Conservation (phyloP, 2,888 invertebrate genomes). For the Sesia apiformis region DNA sequence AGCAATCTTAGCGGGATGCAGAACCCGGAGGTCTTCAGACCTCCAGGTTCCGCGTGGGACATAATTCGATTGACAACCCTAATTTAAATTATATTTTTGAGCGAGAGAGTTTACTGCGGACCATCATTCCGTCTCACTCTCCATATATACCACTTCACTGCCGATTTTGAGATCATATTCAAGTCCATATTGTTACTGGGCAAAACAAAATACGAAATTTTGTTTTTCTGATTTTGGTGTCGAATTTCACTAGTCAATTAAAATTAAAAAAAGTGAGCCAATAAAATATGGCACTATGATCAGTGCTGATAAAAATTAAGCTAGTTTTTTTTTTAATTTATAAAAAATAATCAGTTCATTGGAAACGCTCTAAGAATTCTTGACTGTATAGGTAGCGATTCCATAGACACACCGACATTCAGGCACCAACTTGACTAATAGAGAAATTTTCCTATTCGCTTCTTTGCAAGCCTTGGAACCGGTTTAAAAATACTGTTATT, state of each 20-base stretch:
- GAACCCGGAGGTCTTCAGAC: too few species aligned
- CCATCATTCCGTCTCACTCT: conserved; percentile 16
- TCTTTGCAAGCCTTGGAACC: conserved; percentile 12
- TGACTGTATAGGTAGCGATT: conserved; percentile 35
- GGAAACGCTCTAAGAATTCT: conserved; percentile 53
- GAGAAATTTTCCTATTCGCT: conserved; percentile 53
- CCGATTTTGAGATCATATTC: conserved; percentile 65
- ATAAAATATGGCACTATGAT: conserved; percentile 68
- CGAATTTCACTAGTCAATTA: conserved; percentile 64
- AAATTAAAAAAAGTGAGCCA: conserved; percentile 56
- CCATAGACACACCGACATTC: conserved; percentile 40
- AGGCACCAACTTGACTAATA: conserved; percentile 70
- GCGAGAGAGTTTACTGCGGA: neutral
- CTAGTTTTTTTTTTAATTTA: conserved; percentile 50
- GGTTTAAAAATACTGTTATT: too few species aligned
- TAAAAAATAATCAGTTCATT: conserved; percentile 68
- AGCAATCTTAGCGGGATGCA: too few species aligned
- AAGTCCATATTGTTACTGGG: conserved; percentile 52
- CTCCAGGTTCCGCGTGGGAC: too few species aligned
- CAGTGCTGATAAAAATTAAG: conserved; percentile 66
- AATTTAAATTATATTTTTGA: neutral
- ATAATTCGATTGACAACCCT: too few species aligned
- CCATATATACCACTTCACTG: conserved; percentile 22
- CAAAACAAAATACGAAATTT: conserved; percentile 39
- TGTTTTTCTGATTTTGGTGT: conserved; percentile 67